phyloP scores from a whole-genome alignment of 2,113 vertebrate species.

The Ammodytes dubius region DNA sequence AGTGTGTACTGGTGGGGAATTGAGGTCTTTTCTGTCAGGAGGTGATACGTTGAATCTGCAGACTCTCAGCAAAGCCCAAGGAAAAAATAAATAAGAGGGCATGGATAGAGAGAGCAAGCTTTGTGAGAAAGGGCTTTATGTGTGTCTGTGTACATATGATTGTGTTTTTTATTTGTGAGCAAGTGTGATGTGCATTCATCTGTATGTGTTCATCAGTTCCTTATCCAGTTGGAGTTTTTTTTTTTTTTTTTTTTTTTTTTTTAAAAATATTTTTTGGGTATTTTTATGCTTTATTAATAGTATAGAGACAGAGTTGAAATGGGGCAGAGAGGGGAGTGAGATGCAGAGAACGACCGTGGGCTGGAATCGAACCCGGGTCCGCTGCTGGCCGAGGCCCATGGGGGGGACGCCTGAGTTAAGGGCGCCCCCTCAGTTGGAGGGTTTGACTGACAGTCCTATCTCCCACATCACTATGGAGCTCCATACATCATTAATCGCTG shows the following conservation, averaged over 20 bases:
- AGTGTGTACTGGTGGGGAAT: constrained; percentile 76
- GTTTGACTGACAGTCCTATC: constrained; percentile 65
- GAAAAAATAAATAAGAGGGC: constrained; percentile 40
- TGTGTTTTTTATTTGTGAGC: constrained; percentile 31
- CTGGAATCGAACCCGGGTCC: too few species aligned
- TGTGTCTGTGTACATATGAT: constrained; percentile 38
- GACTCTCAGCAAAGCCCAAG: constrained; percentile 66
- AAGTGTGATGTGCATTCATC: constrained; percentile 6
- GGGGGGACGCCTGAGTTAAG: too few species aligned
- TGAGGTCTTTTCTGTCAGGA: constrained; percentile 77
- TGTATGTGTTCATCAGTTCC: not conserved
- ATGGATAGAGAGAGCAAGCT: constrained; percentile 32
- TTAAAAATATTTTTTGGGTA: too few species aligned
- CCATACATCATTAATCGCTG: constrained; percentile 75
- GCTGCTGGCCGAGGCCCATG: too few species aligned
- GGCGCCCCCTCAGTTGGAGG: not conserved
- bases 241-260: too few species aligned
- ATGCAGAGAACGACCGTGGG: too few species aligned
- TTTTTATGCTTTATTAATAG: too few species aligned
- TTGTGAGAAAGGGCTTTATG: constrained; percentile 40
- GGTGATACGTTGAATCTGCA: constrained; percentile 70
- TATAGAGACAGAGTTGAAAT: too few species aligned
- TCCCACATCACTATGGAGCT: constrained; percentile 62
- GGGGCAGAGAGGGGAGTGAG: too few species aligned
- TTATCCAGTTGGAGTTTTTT: not conserved